phyloP scores from a whole-genome alignment of 1,140 invertebrate genomes.

The Aporrectodea caliginosa region DNA sequence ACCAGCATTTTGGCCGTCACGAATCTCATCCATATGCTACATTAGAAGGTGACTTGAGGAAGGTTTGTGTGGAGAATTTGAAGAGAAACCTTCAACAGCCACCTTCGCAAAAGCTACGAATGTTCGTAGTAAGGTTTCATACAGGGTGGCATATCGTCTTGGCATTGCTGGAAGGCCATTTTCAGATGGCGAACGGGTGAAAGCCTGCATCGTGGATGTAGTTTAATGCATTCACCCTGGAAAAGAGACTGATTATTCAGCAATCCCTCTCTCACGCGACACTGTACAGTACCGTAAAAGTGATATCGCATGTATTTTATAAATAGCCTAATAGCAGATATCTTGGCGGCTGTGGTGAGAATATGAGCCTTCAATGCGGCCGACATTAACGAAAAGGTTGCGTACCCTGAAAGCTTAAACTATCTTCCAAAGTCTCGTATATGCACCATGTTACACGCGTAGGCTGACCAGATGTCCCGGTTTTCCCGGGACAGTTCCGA shows the following conservation, averaged over 20 bases:
- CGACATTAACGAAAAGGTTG: too few relatives aligned
- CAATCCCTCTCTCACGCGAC: neutral
- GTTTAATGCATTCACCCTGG: slow-evolving; percentile 7
- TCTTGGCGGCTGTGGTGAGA: too few relatives aligned
- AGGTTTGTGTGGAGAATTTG: slow-evolving; percentile 8
- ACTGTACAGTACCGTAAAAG: neutral
- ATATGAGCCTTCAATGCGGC: too few relatives aligned
- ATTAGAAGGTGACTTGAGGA: neutral
- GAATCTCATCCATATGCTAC: neutral
- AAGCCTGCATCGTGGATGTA: neutral
- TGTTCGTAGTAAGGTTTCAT: neutral
- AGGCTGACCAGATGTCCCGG: too few relatives aligned
- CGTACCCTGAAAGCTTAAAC: too few relatives aligned
- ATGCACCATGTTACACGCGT: too few relatives aligned
- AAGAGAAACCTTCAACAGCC: slow-evolving; percentile 1
- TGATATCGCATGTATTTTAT: too few relatives aligned
- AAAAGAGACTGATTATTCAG: neutral
- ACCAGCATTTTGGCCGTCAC: neutral
- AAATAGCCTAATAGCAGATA: too few relatives aligned
- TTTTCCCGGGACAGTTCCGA: too few relatives aligned
- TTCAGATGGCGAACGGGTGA: neutral
- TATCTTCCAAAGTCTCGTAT: too few relatives aligned
- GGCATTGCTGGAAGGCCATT: neutral
- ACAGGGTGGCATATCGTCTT: slow-evolving; percentile 14
- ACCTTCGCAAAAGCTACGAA: neutral